Evolutionary conservation across 2,888 invertebrate genomes (phyloP).

Genomic region (Macrosiphum euphorbiae): DNA sequence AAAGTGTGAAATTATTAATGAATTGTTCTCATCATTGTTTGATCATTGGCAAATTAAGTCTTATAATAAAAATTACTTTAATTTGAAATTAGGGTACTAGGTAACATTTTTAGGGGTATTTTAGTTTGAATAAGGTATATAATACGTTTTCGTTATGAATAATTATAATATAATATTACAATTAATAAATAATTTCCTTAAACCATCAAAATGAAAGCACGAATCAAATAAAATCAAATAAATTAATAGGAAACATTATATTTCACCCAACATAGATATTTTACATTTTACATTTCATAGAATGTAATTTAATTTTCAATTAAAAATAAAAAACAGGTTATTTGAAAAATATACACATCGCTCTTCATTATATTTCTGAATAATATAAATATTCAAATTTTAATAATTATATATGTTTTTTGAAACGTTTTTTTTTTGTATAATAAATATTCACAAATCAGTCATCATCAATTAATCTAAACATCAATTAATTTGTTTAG

Average conservation of each 20-base stretch:
- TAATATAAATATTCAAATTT: too few relatives aligned
- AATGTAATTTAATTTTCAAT: not conserved
- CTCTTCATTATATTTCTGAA: too few relatives aligned
- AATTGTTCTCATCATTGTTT: not conserved
- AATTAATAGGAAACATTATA: not conserved
- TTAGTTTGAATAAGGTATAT: not conserved
- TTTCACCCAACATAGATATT: not conserved
- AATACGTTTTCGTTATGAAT: not conserved
- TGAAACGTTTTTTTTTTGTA: too few relatives aligned
- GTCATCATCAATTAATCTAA: too few relatives aligned
- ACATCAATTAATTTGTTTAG: too few relatives aligned
- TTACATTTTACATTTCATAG: not conserved
- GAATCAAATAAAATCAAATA: not conserved
- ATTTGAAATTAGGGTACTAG: not conserved
- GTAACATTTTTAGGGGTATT: not conserved
- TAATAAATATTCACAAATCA: too few relatives aligned
- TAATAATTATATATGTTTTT: too few relatives aligned
- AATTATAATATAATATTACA: not conserved
- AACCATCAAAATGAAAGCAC: not conserved
- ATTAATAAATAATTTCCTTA: not conserved
- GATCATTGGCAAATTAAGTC: not conserved
- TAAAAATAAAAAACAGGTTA: not conserved
- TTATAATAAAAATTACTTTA: not conserved
- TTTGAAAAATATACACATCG: not conserved
- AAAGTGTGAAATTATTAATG: not conserved